Base-by-base conservation (phyloP, 1,140 invertebrate genomes). In the Cephus cinctus region DNA sequence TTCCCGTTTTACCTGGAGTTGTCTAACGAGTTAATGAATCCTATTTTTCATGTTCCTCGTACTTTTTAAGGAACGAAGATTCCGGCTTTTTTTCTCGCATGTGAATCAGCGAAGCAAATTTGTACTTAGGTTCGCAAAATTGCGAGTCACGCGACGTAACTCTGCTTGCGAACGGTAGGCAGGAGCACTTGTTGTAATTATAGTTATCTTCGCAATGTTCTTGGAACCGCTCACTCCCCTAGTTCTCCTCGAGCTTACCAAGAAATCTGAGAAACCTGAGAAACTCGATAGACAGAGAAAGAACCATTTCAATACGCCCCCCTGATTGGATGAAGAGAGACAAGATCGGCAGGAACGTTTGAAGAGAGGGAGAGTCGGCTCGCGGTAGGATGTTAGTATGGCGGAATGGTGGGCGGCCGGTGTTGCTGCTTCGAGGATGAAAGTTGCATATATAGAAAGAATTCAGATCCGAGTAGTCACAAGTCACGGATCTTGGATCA, bases 171-270 rank as follows among this genome's bases (percentile, higher is more conserved):
- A 57, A 54, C 36, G 16, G 35, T 48, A 57, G 52, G 45, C 42
- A 52, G 56, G 52, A 51, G 50, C 44, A 35, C 48, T 51, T 55
- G 50, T 52, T 53, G 44, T 66, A 65, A 70, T 70, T 69, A 69
- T 61, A 64, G 63, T 66, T 60, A 70, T 69, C 63, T 59, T 55
- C 45, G 47, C 47, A 59, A 67, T 58, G 41, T 70, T 70, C 68
- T 49, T 25, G 39, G 68, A 69, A 70, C 40, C 47, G 54, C 59
- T 54, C 61, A 57, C 59, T 62, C 57, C 57, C 59, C 56, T 25
- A 38, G 35, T 36, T 2, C 8, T 36, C 34, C 3, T 20, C 18
- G 38, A 40, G 39, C 21, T 41, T 5, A 9, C 14, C 23, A 25
- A 41, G 39, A 41, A 41, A 41, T 41, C 11, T 25, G 21, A 41